Base-by-base conservation (phyloP, 2,113 vertebrate genomes). In the Gambusia affinis region DNA sequence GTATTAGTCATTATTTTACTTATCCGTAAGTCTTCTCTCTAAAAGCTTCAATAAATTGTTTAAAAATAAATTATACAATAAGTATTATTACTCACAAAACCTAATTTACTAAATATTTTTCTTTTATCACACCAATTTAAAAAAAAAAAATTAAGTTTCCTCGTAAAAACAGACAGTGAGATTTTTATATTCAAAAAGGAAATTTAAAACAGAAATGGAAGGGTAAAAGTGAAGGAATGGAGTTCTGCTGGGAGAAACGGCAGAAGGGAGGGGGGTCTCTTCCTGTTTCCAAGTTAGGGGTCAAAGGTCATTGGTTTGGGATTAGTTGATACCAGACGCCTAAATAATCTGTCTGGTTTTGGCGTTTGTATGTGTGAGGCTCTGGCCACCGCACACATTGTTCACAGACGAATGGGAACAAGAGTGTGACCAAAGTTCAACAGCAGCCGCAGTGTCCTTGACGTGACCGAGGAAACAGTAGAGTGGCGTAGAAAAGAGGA, bases 211-310 rank as follows among this genome's bases (percentile, higher is more conserved):
- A 31, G 70, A 29, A 62, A 60, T 62, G 24, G 42, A 64, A 30
- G 28, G 37, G n/a, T 30, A 14, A 12, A 47, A 17, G 68, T 35
- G 8, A 62, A 63, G 42, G 8, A 65, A 71, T 70, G 29, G 63
- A 62, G 72, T 73, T 67, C 2, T 14, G 30, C 42, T 1, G 29
- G 28, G 72, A 27, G 28, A 61, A 76, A 72, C 0, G 11, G 60
- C 35, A 72, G 71, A 35, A 61, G 33, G 39, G 33, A 61, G 33
- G 47, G 47, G 33, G 33, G 68, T 67, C 73, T 60, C 77, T 82
- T 90, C 86, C 89, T 84, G 85, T 84, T 90, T 91, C 82, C 87
- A 89, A 72, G 54, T 84, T 60, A 17, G 29, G 51, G 79, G 86
- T 86, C 72, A 74, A 60, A 81, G 90, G 83, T 85, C 67, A 37